Base-by-base conservation (phyloP, 2,113 vertebrate genomes). In the Alethe diademata region DNA sequence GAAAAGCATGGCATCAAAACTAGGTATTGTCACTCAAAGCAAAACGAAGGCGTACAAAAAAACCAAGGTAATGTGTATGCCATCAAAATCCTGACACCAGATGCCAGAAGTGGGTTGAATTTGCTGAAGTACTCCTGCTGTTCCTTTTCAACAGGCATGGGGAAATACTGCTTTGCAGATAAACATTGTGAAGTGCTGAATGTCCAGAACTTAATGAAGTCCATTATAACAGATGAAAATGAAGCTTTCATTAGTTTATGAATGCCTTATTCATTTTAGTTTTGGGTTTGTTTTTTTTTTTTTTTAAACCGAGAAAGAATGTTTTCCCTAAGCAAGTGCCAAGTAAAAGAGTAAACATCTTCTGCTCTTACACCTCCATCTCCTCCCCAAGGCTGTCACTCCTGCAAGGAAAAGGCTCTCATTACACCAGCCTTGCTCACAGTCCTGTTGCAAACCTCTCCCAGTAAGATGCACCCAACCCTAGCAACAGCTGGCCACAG, bases 211-310 rank as follows among this genome's bases (percentile, higher is more conserved):
- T 79, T 95, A 94, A 70, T 88, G 38, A 79, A 91, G 54, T 58
- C 65, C 47, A 91, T 95, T 88, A 91, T 90, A 90, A 93, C 35
- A 87, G 58, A 91, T 40, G 33, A 96, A 93, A 95, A 91, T 86
- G 90, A 72, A 82, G 33, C 74, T 96, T 97, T 97, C 87, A 90
- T 69, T 93, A 76, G 71, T 40, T 88, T 86, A 74, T 96, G 78
- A 96, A 96, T 83, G 78, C n/a, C 66, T 95, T 85, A 91, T 88
- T 95, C 76, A 93, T 47, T 35, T 65, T 24, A 33, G 14, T 67
- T 75, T 86, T 58, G 36, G n/a, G 11, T 33, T 53, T 29, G 13
- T 14, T 8, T 16, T 36, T 29, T 36, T 48, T 45, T 53, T 36
- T 31, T 60, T 28, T 22, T 23, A 13, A 54, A 60, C 33, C 4